Evolutionary conservation across 1,140 invertebrate genomes (phyloP).

Genomic region (Aphidius gifuensis): DNA sequence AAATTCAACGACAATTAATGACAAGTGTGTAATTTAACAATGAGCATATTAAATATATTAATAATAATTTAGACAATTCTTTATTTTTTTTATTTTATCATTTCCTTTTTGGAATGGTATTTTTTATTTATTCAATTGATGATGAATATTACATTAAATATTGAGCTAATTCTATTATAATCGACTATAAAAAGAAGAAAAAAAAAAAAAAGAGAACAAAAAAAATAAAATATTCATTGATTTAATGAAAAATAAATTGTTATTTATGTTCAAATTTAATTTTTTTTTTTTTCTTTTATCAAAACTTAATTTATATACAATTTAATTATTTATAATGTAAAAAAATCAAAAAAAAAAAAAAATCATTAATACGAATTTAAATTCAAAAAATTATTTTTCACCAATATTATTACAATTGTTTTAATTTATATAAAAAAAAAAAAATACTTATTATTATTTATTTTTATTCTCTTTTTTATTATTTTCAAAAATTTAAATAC

Average conservation of each 20-base stretch:
- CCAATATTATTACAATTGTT: too few species aligned
- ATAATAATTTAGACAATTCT: constrained; percentile 10
- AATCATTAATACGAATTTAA: too few species aligned
- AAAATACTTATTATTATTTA: too few species aligned
- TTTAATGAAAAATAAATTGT: constrained; percentile 10
- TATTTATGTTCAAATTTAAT: neutral
- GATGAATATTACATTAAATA: constrained; percentile 15
- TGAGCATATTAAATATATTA: neutral
- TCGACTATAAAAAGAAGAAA: constrained; percentile 14
- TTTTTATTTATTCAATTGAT: constrained; percentile 19
- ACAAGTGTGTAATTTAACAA: constrained; percentile 32
- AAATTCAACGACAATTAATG: constrained; percentile 38
- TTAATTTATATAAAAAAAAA: too few species aligned
- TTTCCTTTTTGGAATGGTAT: constrained; percentile 14
- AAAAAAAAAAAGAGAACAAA: constrained; percentile 1
- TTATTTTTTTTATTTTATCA: constrained; percentile 1
- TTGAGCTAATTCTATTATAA: constrained; percentile 13
- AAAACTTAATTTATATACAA: constrained; percentile 4
- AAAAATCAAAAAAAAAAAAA: too few species aligned
- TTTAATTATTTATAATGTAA: neutral
- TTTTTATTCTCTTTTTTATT: too few species aligned
- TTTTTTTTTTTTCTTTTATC: constrained; percentile 1
- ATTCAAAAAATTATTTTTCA: too few species aligned
- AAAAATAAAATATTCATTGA: constrained; percentile 13
- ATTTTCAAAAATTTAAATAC: too few species aligned